phyloP scores from a whole-genome alignment of 1,140 invertebrate species.

The Drosophila aff. region DNA sequence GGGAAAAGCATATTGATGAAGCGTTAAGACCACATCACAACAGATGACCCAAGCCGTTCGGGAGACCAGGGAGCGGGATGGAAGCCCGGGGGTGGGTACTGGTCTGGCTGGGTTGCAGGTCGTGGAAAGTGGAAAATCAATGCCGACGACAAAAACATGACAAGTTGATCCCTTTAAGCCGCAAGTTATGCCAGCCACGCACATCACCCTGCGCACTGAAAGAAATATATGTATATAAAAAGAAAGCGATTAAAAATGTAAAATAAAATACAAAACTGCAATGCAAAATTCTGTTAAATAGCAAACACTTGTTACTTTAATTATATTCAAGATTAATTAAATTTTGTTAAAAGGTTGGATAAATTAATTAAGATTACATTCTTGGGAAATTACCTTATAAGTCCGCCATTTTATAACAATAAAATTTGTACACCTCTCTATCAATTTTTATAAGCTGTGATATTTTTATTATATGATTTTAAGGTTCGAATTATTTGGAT shows the following conservation, averaged over 20 bases:
- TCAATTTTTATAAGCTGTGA: no score
- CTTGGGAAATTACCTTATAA: no score
- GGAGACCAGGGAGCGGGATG: constrained; percentile 1
- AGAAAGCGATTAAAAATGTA: background rate
- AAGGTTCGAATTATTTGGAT: no score
- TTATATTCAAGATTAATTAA: background rate
- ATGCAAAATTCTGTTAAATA: background rate
- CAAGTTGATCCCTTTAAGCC: constrained; percentile 83
- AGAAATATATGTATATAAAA: constrained; percentile 6
- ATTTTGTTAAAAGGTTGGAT: background rate
- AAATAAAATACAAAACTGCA: no score
- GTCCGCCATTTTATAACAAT: no score
- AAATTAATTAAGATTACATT: no score
- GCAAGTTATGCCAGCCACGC: constrained; percentile 83
- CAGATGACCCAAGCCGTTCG: constrained; percentile 60
- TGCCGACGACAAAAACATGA: constrained; percentile 78
- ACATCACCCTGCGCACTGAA: constrained; percentile 36
- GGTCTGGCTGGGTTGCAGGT: constrained; percentile 41
- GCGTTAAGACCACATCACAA: constrained; percentile 74
- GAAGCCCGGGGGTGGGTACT: constrained; percentile 2
- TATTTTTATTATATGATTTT: no score
- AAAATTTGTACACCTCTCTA: no score
- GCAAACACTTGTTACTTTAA: background rate
- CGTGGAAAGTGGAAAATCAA: constrained; percentile 78
- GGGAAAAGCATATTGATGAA: constrained; percentile 81